phyloP scores from a whole-genome alignment of 1,140 invertebrate genomes.

The Aradophagus sp. region DNA sequence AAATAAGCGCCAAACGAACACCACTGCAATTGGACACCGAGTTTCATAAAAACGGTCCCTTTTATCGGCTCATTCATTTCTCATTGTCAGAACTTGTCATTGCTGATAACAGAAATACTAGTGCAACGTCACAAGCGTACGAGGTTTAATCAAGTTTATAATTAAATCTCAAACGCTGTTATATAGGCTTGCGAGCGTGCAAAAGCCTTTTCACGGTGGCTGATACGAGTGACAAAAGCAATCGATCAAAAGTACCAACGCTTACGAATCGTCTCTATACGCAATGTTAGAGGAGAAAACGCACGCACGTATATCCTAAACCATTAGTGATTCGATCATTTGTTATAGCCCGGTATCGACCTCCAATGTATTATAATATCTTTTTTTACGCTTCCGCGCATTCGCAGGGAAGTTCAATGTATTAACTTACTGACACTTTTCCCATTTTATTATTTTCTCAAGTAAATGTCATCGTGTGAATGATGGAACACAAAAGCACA shows the following conservation, averaged over 20 bases:
- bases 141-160: constrained; percentile 54
- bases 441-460: constrained; percentile 12
- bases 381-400: constrained; percentile 35
- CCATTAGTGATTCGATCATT: constrained; percentile 52
- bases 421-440: constrained; percentile 32
- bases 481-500: neutral
- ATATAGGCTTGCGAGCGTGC: constrained; percentile 46
- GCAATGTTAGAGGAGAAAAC: constrained; percentile 11
- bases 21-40: constrained; percentile 22
- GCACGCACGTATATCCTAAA: constrained; percentile 27
- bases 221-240: constrained; percentile 58
- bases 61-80: constrained; percentile 48
- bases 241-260: constrained; percentile 57
- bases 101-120: constrained; percentile 47
- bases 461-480: constrained; percentile 3
- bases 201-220: constrained; percentile 55
- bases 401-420: constrained; percentile 18
- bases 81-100: constrained; percentile 53
- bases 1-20: constrained; percentile 26
- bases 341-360: constrained; percentile 19
- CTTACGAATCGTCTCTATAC: constrained; percentile 48
- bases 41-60: constrained; percentile 50
- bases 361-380: constrained; percentile 35
- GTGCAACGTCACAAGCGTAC: constrained; percentile 33
- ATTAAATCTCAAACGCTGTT: constrained; percentile 57